Percentiles rank a stretch among this genome's conserved stretches.
phyloP scores from a whole-genome alignment of 64 coral and sea anemone genomes.

The Montipora capricornis region DNA sequence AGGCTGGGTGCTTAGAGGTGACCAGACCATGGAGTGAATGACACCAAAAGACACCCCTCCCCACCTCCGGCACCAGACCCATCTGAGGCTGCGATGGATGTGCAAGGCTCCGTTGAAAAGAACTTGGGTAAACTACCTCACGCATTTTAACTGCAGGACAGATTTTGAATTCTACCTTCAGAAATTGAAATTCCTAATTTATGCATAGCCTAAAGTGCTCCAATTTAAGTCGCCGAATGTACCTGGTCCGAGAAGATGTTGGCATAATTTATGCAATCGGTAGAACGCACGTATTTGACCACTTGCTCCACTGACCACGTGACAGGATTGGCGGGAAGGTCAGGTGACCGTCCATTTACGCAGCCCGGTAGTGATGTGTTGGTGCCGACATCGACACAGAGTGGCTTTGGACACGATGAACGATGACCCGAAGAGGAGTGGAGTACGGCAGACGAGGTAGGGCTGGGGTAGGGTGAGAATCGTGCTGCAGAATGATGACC shows the following conservation, averaged over 20 bases:
- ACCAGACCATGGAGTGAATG: too few species aligned
- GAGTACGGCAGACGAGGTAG: constrained; percentile 34
- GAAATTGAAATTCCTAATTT: neutral
- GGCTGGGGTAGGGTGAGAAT: constrained; percentile 56
- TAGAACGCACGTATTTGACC: constrained; percentile 80
- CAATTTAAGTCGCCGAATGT: neutral
- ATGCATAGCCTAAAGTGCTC: neutral
- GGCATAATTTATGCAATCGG: constrained; percentile 92
- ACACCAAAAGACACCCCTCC: too few species aligned
- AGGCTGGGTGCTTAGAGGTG: too few species aligned
- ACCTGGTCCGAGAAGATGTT: constrained; percentile 92
- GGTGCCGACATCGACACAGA: constrained; percentile 75
- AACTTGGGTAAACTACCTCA: too few species aligned
- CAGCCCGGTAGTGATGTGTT: constrained; percentile 98
- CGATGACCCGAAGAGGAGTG: constrained; percentile 35
- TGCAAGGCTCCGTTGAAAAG: too few species aligned
- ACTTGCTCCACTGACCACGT: constrained; percentile 93
- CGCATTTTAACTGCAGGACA: too few species aligned
- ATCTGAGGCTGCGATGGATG: too few species aligned
- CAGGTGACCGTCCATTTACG: constrained; percentile 84
- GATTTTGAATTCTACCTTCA: too few species aligned
- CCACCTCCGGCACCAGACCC: too few species aligned
- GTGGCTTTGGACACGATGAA: constrained; percentile 41
- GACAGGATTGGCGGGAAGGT: constrained; percentile 86
- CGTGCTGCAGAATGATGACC: constrained; percentile 20